phyloP scores from a whole-genome alignment of 2,888 invertebrate species.

The Orgyia antiqua region DNA sequence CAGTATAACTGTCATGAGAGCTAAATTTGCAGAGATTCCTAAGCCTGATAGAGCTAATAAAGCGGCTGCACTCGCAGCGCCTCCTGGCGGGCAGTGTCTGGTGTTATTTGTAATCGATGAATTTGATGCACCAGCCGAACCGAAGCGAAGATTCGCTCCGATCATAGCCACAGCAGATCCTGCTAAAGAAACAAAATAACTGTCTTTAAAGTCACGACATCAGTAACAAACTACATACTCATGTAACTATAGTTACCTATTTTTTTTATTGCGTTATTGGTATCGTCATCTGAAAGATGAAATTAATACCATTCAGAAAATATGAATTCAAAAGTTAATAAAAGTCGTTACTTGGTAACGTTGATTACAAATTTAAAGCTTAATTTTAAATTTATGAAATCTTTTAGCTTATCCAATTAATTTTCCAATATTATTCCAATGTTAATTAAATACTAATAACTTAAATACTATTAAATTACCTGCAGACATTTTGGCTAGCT shows the following conservation, averaged over 20 bases:
- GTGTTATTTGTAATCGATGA: constrained; percentile 83
- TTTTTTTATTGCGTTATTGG: constrained; percentile 29
- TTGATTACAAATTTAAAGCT: no score
- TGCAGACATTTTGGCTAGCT: constrained; percentile 60
- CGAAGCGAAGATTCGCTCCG: constrained; percentile 86
- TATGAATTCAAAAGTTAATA: neutral
- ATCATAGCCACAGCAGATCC: constrained; percentile 88
- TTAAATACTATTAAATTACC: constrained; percentile 38
- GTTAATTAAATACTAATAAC: neutral
- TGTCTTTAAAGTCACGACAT: constrained; percentile 13
- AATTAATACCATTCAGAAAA: constrained; percentile 26
- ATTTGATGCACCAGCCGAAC: constrained; percentile 81
- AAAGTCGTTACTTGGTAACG: neutral
- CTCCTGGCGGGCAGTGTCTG: constrained; percentile 88
- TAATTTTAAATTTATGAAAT: no score
- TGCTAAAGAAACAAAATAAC: constrained; percentile 37
- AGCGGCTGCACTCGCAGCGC: constrained; percentile 87
- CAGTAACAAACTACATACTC: constrained; percentile 16
- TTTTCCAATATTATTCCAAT: constrained; percentile 20
- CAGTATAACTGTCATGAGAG: constrained; percentile 88
- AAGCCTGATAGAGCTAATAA: constrained; percentile 86
- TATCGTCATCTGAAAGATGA: constrained; percentile 31
- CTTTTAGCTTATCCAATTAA: constrained; percentile 1
- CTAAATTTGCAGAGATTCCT: constrained; percentile 89
- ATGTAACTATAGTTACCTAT: constrained; percentile 27